Conservation (phyloP, 2,113 vertebrate species). For the Todiramphus chloris region DNA sequence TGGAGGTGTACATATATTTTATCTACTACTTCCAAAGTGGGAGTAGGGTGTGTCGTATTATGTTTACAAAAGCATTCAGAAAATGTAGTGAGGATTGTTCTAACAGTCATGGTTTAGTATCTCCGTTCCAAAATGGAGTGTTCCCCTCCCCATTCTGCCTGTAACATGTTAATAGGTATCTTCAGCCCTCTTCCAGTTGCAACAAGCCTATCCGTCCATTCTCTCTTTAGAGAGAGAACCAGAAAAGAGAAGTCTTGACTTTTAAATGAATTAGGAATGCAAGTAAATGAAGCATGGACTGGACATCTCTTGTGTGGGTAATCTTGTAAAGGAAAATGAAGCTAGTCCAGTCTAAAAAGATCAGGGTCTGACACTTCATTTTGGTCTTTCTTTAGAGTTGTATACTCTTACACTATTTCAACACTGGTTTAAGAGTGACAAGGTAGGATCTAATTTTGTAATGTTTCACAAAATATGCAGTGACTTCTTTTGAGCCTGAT, state of each 20-base stretch:
- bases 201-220: background rate
- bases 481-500: background rate
- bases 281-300: background rate
- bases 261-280: background rate
- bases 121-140: background rate
- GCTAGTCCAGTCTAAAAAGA: background rate
- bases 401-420: background rate
- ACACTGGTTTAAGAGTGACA: background rate
- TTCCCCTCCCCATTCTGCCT: background rate
- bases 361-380: background rate
- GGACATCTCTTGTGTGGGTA: background rate
- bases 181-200: background rate
- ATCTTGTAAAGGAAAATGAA: background rate
- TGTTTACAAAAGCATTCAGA: background rate
- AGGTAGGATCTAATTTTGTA: background rate
- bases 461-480: background rate
- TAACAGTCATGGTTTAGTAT: background rate
- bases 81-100: background rate
- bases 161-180: accelerated
- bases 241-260: background rate
- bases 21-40: background rate
- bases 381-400: background rate
- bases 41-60: background rate
- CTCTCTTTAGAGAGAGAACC: background rate
- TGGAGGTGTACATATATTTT: background rate